Evolutionary conservation across 2,797 vertebrate genomes (phyloP), one percentile per base, ranked within the genome.

Genomic region (Caiman crocodilus): DNA sequence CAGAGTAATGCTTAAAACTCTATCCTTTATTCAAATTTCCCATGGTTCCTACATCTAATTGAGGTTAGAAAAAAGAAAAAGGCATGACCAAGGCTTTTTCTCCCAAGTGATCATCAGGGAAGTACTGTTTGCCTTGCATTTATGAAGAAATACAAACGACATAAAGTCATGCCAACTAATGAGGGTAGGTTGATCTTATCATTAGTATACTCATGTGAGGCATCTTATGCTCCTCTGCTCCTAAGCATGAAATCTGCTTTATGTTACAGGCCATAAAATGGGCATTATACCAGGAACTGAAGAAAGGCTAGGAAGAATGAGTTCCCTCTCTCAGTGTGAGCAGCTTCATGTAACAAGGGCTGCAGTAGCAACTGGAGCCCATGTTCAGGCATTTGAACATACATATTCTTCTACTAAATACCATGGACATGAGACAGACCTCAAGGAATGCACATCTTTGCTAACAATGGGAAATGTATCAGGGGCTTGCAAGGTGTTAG

Each of bases 61-160:
- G 63, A 14, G 63, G 28, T 12, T 76, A 73, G 65, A 30, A 21
- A 69, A 69, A 69, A 32, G 10, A 20, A 69, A 10, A 32, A 18
- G 65, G 30, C n/a, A 35, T 35, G 32, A 69, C 65, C 42, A 50
- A 50, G 42, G 6, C 42, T 50, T 50, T 10, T 50, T 50, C 42
- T 50, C 42, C 42, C 1, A 73, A 85, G 60, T 5, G 21, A 84
- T 42, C 16, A 73, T 58, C 25, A 77, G 55, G 20, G 35, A 89
- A 85, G 85, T 82, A 87, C 17, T 20, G 77, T 4, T 90, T 1
- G 0, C 4, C 81, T 87, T 35, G 77, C 73, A 87, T 84, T 87
- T 90, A 85, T 26, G 4, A 50, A 77, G n/a, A 85, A 92, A 71
- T 61, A 64, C 16, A 73, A 82, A 93, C 17, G 21, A 90, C 69